Base-by-base conservation (phyloP, 2,888 invertebrate genomes). In the Agriopis aurantiaria region DNA sequence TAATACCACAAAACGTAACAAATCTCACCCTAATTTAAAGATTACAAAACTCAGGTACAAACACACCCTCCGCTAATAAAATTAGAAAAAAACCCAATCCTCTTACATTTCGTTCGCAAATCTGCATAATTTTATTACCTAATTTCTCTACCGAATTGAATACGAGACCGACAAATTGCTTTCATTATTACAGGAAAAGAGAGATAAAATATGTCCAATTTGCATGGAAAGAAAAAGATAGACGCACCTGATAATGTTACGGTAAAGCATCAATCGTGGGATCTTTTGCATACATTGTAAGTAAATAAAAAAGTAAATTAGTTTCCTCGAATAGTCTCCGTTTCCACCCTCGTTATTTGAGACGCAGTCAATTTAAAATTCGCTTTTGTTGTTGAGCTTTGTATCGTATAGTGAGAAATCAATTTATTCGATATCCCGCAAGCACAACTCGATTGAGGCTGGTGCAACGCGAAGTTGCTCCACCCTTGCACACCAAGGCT, bases 51-150 rank as follows among this genome's bases (percentile, higher is more conserved):
- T 73, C 85, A 85, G 83, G 84, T 85, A 86, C 78, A 82, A 78
- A 75, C 23, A 73, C 79, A 80, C 84, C 87, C 87, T 80, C 75
- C 77, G 76, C 79, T 82, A 84, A 83, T 81, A 82, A 80, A 85
- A 85, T 85, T 82, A 83, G 72, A 82, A 79, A 49, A 85, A 82
- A 81, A 52, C n/a, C 63, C 82, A 87, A 88, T 88, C 89, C 88
- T 87, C 90, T 89, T 85, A 81, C 75, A 82, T 83, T 81, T 82
- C 80, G 80, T 83, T 78, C 80, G 77, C 82, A 85, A 88, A 88
- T 86, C 91, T 87, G 92, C 92, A 93, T 93, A 93, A 93, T 93
- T 93, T 93, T 91, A 91, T 92, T 90, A 87, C 88, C 82, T 84
- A 83, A 85, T 86, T 85, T 84, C 76, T 78, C 73, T 78, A 76